Percentiles rank a stretch among this genome's conserved stretches.
These are phyloP conservation scores for Sebastes oblongus DNA, from an alignment of 2,797 vertebrate species.

Conservation along the genomic window DNA sequence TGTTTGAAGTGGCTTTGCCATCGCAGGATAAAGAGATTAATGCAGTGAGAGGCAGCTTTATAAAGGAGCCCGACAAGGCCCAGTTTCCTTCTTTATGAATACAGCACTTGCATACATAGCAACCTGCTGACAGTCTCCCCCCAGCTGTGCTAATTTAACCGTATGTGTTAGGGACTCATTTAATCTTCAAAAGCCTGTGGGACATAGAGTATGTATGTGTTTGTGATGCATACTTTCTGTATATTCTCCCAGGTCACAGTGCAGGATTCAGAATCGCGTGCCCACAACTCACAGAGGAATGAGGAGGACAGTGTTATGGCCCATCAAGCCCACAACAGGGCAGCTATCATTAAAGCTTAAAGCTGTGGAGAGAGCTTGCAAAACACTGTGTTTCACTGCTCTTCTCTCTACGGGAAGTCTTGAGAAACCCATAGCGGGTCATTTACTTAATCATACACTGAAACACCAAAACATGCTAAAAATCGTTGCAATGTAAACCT, in stretches of 20 bases:
- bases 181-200: slow-evolving; percentile 57
- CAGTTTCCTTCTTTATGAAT: slow-evolving; percentile 38
- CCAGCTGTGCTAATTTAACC: slow-evolving; percentile 67
- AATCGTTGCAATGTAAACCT: background rate
- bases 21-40: slow-evolving; percentile 51
- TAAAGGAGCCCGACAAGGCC: slow-evolving; percentile 15
- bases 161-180: slow-evolving; percentile 55
- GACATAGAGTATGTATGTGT: slow-evolving; percentile 10
- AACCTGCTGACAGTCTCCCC: slow-evolving; percentile 44
- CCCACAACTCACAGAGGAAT: slow-evolving; percentile 21
- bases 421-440: background rate
- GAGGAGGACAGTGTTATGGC: slow-evolving; percentile 25
- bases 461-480: background rate
- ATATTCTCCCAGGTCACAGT: slow-evolving; percentile 8
- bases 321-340: slow-evolving; percentile 56
- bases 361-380: slow-evolving; percentile 8
- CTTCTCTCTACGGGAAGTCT: background rate
- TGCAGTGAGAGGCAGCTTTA: slow-evolving; percentile 40
- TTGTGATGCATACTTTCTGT: slow-evolving; percentile 5
- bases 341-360: slow-evolving; percentile 37
- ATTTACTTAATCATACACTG: slow-evolving; percentile 1
- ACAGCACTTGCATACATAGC: slow-evolving; percentile 33
- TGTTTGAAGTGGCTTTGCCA: slow-evolving; percentile 60
- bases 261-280: slow-evolving; percentile 23
- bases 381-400: background rate